Base-by-base conservation (phyloP, 2,888 invertebrate species). In the Rosalia funebris region DNA sequence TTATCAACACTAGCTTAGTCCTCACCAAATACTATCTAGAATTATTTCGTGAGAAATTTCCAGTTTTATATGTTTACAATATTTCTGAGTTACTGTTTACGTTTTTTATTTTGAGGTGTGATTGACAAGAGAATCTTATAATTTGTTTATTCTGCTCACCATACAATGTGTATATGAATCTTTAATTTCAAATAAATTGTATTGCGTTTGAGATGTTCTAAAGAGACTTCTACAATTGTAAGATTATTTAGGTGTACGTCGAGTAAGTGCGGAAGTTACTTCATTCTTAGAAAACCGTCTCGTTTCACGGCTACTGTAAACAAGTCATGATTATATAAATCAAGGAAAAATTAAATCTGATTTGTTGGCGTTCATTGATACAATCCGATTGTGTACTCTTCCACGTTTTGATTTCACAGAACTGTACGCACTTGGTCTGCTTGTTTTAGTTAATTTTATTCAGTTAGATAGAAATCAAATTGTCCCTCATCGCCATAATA, bases 21-120 rank as follows among this genome's bases (percentile, higher is more conserved):
- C 31, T 31, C 39, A 39, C 39, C 46, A 45, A 34, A 56, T 41
- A 44, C 31, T 45, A 37, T 42, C 31, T 45, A 36, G 46, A 45
- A 47, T 56, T 47, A 56, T 39, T 57, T 48, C 57, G 57, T 57
- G 57, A 57, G 57, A 57, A 57, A 48, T 57, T 48, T 16, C 39
- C 41, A 32, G 48, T 31, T 47, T 57, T 48, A 42, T 56, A 46
- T 56, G 56, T 56, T 56, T 56, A 56, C 47, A 56, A 39, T 39
- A 39, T 39, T 50, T 20, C 36, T 39, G n/a, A 41, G 50, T 39
- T 50, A 20, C 20, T 50, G 50, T 50, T 50, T 50, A 50, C 50
- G 46, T 39, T 50, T 50, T 50, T 50, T 50, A 20, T 36, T 36
- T 25, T 20, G 39, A 25, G 50, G 50, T 50, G 50, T 16, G 50